These are phyloP conservation scores for Panonychus citri DNA, from an alignment of 1,140 invertebrate genomes.

Conservation along the genomic window DNA sequence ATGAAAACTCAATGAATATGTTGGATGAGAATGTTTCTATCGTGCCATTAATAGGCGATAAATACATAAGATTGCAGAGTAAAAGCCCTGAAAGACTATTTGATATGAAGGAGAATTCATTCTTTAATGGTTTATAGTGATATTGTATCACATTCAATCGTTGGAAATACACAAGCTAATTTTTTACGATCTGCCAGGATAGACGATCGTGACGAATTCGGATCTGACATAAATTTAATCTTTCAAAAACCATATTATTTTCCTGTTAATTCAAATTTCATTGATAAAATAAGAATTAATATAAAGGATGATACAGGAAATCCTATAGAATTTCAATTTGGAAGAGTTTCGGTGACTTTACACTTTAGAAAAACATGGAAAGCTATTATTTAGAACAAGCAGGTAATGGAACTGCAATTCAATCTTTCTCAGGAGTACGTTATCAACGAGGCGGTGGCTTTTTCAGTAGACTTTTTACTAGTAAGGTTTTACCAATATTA, in stretches of 20 bases:
- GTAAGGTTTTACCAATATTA: neutral
- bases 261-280: neutral
- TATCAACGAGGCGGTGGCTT: neutral
- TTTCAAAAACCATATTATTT: neutral
- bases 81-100: neutral
- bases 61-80: neutral
- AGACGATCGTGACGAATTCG: too few species aligned
- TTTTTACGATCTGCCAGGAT: neutral
- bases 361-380: neutral
- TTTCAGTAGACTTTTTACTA: neutral
- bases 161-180: neutral
- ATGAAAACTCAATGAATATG: neutral
- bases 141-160: neutral
- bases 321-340: neutral
- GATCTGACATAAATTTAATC: too few species aligned
- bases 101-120: neutral
- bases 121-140: neutral
- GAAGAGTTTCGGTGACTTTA: neutral
- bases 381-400: slow-evolving; percentile 1
- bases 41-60: neutral
- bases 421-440: neutral
- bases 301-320: neutral
- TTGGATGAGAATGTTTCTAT: neutral
- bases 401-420: neutral
- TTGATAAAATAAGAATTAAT: neutral